phyloP scores from a whole-genome alignment of 2,797 vertebrate species.

The Adelosebastes latens region DNA sequence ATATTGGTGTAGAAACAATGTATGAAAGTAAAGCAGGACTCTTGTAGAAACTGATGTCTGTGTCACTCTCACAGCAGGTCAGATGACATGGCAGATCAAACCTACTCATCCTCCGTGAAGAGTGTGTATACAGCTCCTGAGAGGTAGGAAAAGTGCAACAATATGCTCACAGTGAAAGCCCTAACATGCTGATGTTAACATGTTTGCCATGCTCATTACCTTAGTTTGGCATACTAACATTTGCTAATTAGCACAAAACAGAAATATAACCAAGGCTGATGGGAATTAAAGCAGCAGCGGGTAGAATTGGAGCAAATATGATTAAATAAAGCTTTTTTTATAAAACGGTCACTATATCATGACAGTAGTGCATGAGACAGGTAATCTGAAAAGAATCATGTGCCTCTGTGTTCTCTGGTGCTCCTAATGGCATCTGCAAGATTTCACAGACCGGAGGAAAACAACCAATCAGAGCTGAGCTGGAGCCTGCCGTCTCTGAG shows the following conservation, averaged over 20 bases:
- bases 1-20: neutral
- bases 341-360: no score
- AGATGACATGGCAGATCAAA: conserved; percentile 48
- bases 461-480: no score
- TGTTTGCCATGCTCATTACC: neutral
- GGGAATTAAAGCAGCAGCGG: neutral
- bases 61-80: conserved; percentile 47
- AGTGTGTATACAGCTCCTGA: conserved; percentile 76
- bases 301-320: no score
- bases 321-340: no score
- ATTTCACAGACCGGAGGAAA: no score
- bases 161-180: neutral
- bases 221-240: neutral
- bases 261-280: neutral
- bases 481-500: no score
- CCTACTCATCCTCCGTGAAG: conserved; percentile 58
- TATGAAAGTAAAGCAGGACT: neutral
- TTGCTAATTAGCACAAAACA: neutral
- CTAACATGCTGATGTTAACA: neutral
- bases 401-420: no score
- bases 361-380: no score
- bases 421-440: no score
- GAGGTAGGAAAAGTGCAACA: conserved; percentile 70
- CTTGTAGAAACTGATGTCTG: conserved; percentile 20
- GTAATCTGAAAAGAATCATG: no score